Evolutionary conservation across 2,797 vertebrate genomes (phyloP), one percentile per base, ranked within the genome.

Genomic region (Muscicapa striata): DNA sequence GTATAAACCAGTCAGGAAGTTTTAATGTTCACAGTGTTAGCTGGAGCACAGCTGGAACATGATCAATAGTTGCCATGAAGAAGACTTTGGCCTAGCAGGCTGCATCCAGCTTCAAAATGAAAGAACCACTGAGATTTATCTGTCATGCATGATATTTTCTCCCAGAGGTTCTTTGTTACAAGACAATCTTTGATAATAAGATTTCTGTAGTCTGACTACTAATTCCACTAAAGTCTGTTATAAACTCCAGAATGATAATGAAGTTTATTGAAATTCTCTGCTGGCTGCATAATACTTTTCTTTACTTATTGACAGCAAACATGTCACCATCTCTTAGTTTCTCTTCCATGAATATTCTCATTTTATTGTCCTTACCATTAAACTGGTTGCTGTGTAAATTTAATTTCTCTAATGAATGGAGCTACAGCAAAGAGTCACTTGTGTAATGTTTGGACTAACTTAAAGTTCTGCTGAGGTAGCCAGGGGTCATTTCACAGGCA

Each of bases 71-170:
- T 91, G 30, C 32, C 59, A 55, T 29, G 54, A 82, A 83, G 74
- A n/a, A 51, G 24, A 67, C 48, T 93, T 79, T 55, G 52, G 57
- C 54, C 48, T 73, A 86, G 40, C 43, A 81, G 48, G 18, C 40
- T 78, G 23, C 40, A 81, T 63, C 15, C 59, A 86, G 11, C 51
- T 81, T 91, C 36, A 49, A 40, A 84, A 55, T 73, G 24, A 66
- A 92, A 73, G 64, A 75, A 81, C 7, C 29, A 22, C 38, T 38
- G 41, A 72, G 49, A 54, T 91, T 80, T 78, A 62, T 66, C 24
- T 52, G 79, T 68, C 62, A 62, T 0, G 0, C 29, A 55, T 0
- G 0, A 13, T 58, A 18, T 24, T 61, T 86, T 86, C 38, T 83
- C 64, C 36, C 29, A n/a, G 40, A 75, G n/a, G 23, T 43, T 86